Conservation (phyloP, 2,113 vertebrate genomes). For the Hippopotamus amphibius region DNA sequence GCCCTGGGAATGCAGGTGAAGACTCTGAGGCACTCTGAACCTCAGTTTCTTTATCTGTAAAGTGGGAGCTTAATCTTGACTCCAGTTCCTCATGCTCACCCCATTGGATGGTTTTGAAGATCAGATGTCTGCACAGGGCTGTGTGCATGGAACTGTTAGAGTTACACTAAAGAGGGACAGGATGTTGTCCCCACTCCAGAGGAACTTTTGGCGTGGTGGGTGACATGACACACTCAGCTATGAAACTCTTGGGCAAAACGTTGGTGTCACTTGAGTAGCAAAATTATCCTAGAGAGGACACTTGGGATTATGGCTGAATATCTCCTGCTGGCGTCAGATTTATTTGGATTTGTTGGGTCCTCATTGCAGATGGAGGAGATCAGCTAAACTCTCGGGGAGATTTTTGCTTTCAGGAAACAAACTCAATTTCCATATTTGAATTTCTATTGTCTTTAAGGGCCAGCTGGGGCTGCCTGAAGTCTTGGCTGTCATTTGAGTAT, state of each 20-base stretch:
- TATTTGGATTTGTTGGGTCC: background rate
- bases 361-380: background rate
- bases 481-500: background rate
- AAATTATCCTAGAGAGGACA: too few relatives aligned
- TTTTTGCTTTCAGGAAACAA: constrained; percentile 46
- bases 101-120: background rate
- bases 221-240: background rate
- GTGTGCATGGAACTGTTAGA: background rate
- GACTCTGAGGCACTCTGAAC: too few relatives aligned
- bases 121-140: background rate
- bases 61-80: background rate
- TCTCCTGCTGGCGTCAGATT: background rate
- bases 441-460: background rate
- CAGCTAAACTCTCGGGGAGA: background rate
- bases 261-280: background rate
- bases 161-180: background rate
- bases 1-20: background rate
- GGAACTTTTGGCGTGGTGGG: too few relatives aligned
- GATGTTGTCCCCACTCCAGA: background rate
- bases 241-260: background rate
- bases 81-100: background rate
- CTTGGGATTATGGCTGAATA: background rate
- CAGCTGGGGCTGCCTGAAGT: background rate
- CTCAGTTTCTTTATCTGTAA: background rate
- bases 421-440: background rate